These are phyloP conservation scores for Gavia stellata DNA, from an alignment of 2,113 vertebrate genomes.

Conservation along the genomic window DNA sequence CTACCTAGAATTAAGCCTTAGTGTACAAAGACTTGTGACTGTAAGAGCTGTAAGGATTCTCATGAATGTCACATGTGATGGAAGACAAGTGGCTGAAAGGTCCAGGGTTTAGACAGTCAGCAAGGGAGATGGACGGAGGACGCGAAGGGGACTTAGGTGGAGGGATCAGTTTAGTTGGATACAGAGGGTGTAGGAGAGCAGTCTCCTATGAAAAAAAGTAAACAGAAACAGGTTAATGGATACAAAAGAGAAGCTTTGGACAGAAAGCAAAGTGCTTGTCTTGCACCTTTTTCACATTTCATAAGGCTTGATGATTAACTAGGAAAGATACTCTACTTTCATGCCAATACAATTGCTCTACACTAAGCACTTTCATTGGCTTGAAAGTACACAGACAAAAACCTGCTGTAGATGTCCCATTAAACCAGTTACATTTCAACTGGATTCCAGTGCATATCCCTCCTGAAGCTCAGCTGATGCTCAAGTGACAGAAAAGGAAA, in stretches of 20 bases:
- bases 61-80: not conserved
- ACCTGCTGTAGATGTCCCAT: not conserved
- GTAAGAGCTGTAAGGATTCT: conserved; percentile 37
- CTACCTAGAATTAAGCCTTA: not conserved
- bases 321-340: not conserved
- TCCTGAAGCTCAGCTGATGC: not conserved
- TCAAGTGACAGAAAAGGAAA: not conserved
- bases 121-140: not conserved
- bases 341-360: not conserved
- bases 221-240: not conserved
- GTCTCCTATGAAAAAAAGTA: conserved; percentile 31
- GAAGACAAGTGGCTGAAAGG: conserved; percentile 63
- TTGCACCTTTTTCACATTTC: not conserved
- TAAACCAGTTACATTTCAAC: not conserved
- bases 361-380: not conserved
- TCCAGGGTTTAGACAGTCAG: conserved; percentile 50
- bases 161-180: conserved; percentile 48
- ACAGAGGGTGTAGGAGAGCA: conserved; percentile 36
- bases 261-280: not conserved
- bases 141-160: conserved; percentile 43
- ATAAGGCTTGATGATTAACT: not conserved
- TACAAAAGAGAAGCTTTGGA: not conserved
- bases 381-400: not conserved
- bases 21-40: conserved; percentile 29
- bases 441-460: not conserved